A percentile compares a stretch with the other conserved stretches of the same genome.
Conservation (phyloP, 2,888 invertebrate species). For the Ornithoptera priamus region DNA sequence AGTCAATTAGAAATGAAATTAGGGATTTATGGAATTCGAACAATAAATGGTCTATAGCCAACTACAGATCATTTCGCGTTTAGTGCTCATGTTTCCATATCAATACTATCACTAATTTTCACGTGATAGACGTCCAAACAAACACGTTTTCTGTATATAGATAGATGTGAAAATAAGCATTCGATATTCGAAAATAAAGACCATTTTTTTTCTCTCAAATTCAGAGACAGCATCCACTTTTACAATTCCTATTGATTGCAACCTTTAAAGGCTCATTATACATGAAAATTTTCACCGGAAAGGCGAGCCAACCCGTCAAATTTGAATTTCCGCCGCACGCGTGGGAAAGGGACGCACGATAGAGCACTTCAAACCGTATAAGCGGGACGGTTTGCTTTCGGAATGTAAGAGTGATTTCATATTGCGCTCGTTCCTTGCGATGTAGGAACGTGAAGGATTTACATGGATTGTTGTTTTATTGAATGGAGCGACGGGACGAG, state of each 20-base stretch:
- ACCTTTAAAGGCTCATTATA: constrained; percentile 74
- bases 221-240: constrained; percentile 38
- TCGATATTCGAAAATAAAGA: constrained; percentile 16
- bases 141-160: not conserved
- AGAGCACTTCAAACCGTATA: constrained; percentile 37
- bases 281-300: constrained; percentile 71
- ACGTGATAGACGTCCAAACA: too few species aligned
- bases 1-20: too few species aligned
- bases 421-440: not conserved
- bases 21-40: too few species aligned
- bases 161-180: not conserved
- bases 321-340: constrained; percentile 75
- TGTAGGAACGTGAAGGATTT: too few species aligned
- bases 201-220: constrained; percentile 20
- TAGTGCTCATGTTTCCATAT: too few species aligned
- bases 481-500: too few species aligned
- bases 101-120: too few species aligned
- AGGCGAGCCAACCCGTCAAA: constrained; percentile 74
- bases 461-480: too few species aligned
- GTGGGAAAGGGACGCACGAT: constrained; percentile 48
- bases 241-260: constrained; percentile 73
- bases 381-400: constrained; percentile 34
- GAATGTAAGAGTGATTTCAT: constrained; percentile 36
- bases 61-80: too few species aligned
- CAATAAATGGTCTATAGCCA: too few species aligned